phyloP scores from a whole-genome alignment of 35 echinoderm and acorn worm genomes.

The Lytechinus variegatus region DNA sequence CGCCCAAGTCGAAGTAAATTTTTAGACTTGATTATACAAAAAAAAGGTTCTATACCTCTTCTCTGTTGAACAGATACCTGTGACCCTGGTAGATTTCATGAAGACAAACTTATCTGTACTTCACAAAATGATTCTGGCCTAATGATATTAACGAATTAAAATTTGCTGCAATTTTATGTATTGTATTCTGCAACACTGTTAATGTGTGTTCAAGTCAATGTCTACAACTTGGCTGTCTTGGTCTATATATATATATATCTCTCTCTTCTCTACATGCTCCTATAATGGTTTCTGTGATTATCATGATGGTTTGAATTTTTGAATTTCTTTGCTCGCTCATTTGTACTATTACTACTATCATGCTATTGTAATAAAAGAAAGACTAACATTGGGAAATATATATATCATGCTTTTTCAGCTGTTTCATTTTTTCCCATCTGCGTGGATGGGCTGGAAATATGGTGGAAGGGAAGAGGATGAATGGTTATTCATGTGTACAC shows the following conservation, averaged over 20 bases:
- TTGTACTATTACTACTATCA: conserved; percentile 29
- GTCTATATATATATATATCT: neutral
- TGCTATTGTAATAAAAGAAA: conserved; percentile 40
- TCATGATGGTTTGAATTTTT: neutral
- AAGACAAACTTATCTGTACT: too few species aligned
- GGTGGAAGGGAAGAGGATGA: too few species aligned
- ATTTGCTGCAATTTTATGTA: neutral
- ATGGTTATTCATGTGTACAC: too few species aligned
- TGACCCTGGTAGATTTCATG: too few species aligned
- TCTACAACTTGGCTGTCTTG: neutral
- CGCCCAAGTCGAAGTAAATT: too few species aligned
- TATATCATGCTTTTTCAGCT: neutral
- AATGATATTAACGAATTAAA: too few species aligned
- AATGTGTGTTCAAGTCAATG: neutral
- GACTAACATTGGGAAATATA: conserved; percentile 35
- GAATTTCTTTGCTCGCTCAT: neutral
- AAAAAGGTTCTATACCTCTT: too few species aligned
- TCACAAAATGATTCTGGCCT: too few species aligned
- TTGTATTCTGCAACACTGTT: neutral
- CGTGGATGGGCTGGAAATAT: too few species aligned
- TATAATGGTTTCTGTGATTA: neutral
- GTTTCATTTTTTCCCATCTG: too few species aligned
- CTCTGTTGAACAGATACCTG: too few species aligned
- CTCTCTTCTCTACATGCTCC: neutral
- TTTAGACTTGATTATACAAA: too few species aligned